Base-by-base conservation (phyloP, 2,888 invertebrate species). In the Eupithecia abbreviata region DNA sequence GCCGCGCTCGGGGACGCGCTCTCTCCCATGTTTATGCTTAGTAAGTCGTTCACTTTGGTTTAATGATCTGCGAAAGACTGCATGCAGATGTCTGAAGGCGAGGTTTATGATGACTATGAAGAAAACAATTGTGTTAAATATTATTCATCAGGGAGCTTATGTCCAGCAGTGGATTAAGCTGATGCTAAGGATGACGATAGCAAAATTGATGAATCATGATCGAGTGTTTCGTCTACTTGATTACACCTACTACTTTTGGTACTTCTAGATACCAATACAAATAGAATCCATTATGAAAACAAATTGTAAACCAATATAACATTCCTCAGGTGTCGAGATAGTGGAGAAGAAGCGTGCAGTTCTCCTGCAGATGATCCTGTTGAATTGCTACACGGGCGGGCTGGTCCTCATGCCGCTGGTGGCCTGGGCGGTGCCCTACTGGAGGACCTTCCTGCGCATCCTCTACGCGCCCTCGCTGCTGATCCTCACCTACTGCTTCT, bases 11-110 rank as follows among this genome's bases (percentile, higher is more conserved):
- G 94, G 0, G 94, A 94, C 69, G 94, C 94, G 0, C 84, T 94
- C 2, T 93, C 94, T 0, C 94, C 94, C 2, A 92, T 94, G 87
- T 94, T 94, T 71, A 94, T 94, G 94, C 83, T 94, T 15, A 94
- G 94, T 94, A 82, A 82, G 94, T 15, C 4, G 7, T 55, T 55
- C 12, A 55, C 55, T 55, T 55, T 3, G 55, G 7, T n/a, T 55
- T n/a, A n/a, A 7, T 55, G 55, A n/a, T n/a, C n/a, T n/a, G 55
- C 18, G 6, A n/a, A 45, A 62, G 2, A 55, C 1, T 55, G 51
- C 1, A 55, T 5, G 51, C n/a, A 55, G 51, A 55, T n/a, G 51
- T 7, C n/a, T n/a, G 1, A 55, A 7, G 5, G 55, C n/a, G 55
- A 55, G 15, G 51, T 13, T 10, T 4, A 4, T 13, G 49, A 13